A percentile compares a stretch with the other conserved stretches of the same genome.
phyloP scores from a whole-genome alignment of 23 tunicate species.

The Aplidium turbinatum region DNA sequence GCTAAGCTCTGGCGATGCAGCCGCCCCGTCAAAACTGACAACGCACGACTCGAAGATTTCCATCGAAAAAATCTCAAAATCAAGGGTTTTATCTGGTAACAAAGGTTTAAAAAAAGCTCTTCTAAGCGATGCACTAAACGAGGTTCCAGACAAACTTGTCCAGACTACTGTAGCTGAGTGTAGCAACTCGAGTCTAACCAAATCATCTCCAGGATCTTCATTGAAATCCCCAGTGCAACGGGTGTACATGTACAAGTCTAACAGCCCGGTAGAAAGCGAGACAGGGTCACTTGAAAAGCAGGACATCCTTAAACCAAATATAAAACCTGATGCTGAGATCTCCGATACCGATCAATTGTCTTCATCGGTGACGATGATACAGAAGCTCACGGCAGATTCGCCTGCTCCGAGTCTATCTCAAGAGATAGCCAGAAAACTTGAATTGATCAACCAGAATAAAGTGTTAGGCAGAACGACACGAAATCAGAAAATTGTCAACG shows the following conservation, averaged over 20 bases:
- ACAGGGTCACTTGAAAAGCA: too few species aligned
- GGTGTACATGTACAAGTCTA: constrained; percentile 79
- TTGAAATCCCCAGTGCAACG: constrained; percentile 43
- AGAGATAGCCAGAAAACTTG: too few species aligned
- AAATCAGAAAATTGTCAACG: constrained; percentile 13
- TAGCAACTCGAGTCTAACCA: constrained; percentile 6
- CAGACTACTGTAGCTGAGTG: not conserved
- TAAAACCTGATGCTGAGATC: too few species aligned
- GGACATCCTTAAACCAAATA: too few species aligned
- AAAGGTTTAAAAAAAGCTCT: not conserved
- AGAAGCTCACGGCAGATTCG: too few species aligned
- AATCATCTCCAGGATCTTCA: constrained; percentile 7
- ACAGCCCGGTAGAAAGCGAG: not conserved
- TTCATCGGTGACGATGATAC: too few species aligned
- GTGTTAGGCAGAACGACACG: too few species aligned
- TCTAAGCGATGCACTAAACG: not conserved
- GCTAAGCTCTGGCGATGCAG: constrained; percentile 27
- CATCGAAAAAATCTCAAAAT: constrained; percentile 6
- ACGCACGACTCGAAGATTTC: too few species aligned
- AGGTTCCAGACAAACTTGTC: not conserved
- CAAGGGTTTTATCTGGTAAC: not conserved
- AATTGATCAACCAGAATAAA: too few species aligned
- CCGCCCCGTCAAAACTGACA: not conserved
- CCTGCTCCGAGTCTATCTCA: too few species aligned
- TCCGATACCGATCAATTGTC: too few species aligned